These are phyloP conservation scores for Lophura nycthemera DNA, from an alignment of 2,113 vertebrate species.

Conservation along the genomic window DNA sequence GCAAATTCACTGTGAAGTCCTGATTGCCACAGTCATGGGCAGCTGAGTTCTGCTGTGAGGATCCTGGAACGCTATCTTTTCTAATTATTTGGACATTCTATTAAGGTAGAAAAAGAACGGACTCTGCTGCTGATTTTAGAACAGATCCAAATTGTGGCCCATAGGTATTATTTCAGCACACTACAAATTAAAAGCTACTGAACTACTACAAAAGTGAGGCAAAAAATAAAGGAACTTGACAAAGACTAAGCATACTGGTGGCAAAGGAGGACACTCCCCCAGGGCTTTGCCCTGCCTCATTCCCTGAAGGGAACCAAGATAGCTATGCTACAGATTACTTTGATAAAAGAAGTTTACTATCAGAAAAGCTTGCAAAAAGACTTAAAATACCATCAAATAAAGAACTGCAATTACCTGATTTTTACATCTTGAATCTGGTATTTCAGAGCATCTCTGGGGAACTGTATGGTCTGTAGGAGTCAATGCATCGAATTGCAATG, in stretches of 20 bases:
- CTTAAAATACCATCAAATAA: background rate
- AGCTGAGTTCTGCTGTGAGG: background rate
- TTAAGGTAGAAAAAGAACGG: background rate
- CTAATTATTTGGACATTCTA: background rate
- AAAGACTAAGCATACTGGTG: background rate
- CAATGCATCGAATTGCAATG: constrained; percentile 74
- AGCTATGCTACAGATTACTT: background rate
- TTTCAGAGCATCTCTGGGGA: constrained; percentile 79
- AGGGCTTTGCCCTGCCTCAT: background rate
- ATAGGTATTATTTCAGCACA: background rate
- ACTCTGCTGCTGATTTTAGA: background rate
- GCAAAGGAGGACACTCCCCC: background rate
- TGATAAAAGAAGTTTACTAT: background rate
- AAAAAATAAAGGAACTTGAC: background rate
- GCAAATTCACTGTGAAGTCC: background rate
- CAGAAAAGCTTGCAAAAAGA: background rate
- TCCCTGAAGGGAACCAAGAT: background rate
- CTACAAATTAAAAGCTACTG: background rate
- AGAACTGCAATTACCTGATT: constrained; percentile 71
- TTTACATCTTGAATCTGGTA: constrained; percentile 72
- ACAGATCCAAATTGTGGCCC: background rate
- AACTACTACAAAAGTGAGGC: background rate
- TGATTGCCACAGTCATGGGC: background rate
- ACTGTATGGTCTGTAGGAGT: constrained; percentile 83
- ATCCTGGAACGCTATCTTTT: background rate